phyloP scores from a whole-genome alignment of 2,888 invertebrate genomes.

The Monochamus alternatus region DNA sequence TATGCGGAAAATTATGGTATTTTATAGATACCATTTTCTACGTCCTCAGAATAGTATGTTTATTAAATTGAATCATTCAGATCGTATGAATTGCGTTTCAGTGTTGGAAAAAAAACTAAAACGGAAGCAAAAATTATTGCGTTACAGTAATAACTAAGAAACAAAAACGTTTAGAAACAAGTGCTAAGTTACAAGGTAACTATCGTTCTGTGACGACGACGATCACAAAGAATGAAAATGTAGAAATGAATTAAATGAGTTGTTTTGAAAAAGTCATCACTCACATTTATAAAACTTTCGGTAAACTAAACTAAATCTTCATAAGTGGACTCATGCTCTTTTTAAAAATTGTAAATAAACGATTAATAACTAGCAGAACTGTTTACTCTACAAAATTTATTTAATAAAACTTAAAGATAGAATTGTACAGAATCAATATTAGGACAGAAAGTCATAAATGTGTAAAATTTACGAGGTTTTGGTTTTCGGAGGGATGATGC shows the following conservation, averaged over 20 bases:
- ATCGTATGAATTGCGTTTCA: not conserved
- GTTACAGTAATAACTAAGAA: not conserved
- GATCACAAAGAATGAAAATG: not conserved
- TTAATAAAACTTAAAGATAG: too few species aligned
- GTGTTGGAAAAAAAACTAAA: not conserved
- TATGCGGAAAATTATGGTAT: conserved; percentile 3
- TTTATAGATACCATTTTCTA: not conserved
- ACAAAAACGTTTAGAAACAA: not conserved
- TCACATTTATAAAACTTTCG: too few species aligned
- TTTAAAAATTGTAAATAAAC: too few species aligned
- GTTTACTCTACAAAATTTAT: too few species aligned
- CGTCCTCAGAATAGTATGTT: not conserved
- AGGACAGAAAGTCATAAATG: too few species aligned
- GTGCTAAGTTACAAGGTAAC: not conserved
- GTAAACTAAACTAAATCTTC: too few species aligned
- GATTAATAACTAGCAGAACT: too few species aligned
- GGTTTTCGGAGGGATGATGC: too few species aligned
- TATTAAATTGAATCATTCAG: not conserved
- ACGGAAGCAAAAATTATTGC: conserved; percentile 2
- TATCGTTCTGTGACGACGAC: not conserved
- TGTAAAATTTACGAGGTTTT: too few species aligned
- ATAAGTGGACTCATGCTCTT: too few species aligned
- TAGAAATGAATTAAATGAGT: not conserved
- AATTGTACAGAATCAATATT: too few species aligned
- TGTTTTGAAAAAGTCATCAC: too few species aligned